Base-by-base conservation (phyloP, 2,113 vertebrate genomes). In the Rafetus swinhoei region DNA sequence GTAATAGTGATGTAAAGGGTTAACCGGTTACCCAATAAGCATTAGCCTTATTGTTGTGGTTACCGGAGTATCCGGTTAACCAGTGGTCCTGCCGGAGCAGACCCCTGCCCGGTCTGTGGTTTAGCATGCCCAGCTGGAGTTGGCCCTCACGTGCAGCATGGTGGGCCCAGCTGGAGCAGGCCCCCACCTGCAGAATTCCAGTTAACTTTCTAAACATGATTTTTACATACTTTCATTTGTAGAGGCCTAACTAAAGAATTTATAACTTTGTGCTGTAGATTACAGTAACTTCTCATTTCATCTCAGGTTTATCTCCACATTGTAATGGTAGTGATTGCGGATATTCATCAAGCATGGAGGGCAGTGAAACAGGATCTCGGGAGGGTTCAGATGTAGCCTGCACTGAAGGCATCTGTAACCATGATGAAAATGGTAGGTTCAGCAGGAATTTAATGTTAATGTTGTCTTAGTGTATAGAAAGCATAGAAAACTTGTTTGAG, bases 331-430 rank as follows among this genome's bases (percentile, higher is more conserved):
- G 99, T 32, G 99, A 99, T 86, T 99, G 98, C 21, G 99, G 99
- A 93, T 99, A 99, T 92, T 99, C 99, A 6, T 99, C 99, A 79
- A 99, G 99, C 97, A 99, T 99, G 98, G 99, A 99, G 96, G 99
- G 99, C 97, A 99, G 99, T 15, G 99, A 99, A 93, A 98, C 96
- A 0, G 98, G 99, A 69, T 99, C 99, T 57, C 98, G 99, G 89
- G 99, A 99, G 96, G 99, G 99, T 25, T 99, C 99, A 0, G 99
- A 99, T 21, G 97, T 99, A 54, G 99, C 99, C 91, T 99, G 99
- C 97, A 99, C 99, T 1, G 99, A 99, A 97, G 99, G 99, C 96
- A 99, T 99, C 94, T 99, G 99, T 97, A 99, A 99, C 98, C 99
- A 99, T 18, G 98, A 99, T 1, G 99, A 99, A 97, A 97, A 99